A percentile compares a stretch with the other conserved stretches of the same genome.
Conservation (phyloP, 1,140 invertebrate species). For the Lordiphosa collinella region DNA sequence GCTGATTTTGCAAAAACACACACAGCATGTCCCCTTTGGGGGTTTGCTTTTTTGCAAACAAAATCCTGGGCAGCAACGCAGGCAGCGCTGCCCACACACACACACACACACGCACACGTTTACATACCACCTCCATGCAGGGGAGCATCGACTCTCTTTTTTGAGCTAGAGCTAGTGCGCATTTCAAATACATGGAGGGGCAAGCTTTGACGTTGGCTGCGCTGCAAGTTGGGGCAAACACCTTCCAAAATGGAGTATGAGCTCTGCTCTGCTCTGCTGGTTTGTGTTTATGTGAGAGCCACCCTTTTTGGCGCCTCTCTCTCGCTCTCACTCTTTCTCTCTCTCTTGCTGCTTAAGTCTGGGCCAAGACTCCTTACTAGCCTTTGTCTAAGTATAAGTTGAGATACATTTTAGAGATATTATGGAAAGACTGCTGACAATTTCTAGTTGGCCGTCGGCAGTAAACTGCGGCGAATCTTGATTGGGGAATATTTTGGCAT, state of each 20-base stretch:
- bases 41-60: constrained; percentile 59
- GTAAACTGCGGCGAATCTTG: not conserved
- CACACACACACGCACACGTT: constrained; percentile 2
- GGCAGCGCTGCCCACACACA: constrained; percentile 24
- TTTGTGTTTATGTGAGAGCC: constrained; percentile 15
- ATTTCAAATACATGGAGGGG: constrained; percentile 76
- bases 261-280: constrained; percentile 1
- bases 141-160: constrained; percentile 38
- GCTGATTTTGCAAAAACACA: constrained; percentile 20
- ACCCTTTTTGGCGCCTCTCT: constrained; percentile 13
- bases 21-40: constrained; percentile 17
- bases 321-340: not conserved
- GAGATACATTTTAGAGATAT: constrained; percentile 20
- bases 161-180: constrained; percentile 77
- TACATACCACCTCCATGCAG: constrained; percentile 7
- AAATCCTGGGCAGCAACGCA: constrained; percentile 54
- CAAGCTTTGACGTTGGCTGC: constrained; percentile 33
- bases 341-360: not conserved
- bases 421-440: constrained; percentile 4
- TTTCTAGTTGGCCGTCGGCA: constrained; percentile 1
- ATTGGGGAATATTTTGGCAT: not conserved
- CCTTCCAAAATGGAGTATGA: constrained; percentile 52
- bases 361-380: constrained; percentile 9
- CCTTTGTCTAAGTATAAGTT: not conserved
- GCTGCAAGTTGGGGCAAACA: constrained; percentile 53